Conservation (phyloP, 37 sponge, comb jelly and placozoan species). For the Halichondria panicea region DNA sequence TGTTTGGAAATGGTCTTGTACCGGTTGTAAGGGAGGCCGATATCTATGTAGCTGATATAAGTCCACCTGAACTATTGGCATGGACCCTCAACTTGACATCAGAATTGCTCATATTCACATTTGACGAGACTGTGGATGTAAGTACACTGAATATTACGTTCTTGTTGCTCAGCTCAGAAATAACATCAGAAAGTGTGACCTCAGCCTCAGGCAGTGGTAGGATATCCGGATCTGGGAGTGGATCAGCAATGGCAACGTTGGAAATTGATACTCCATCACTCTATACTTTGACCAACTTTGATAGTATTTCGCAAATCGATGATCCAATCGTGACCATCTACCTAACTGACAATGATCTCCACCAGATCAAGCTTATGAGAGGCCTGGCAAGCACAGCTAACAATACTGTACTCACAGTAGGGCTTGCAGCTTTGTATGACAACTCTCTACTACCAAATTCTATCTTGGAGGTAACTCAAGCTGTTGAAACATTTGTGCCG, state of each 20-base stretch:
- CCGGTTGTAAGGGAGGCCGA: constrained; percentile 43
- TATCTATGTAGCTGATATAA: constrained; percentile 52
- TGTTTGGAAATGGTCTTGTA: constrained; percentile 61
- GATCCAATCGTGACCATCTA: constrained; percentile 49
- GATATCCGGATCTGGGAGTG: constrained; percentile 13
- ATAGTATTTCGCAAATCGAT: constrained; percentile 42
- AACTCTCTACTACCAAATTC: constrained; percentile 67
- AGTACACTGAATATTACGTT: constrained; percentile 59
- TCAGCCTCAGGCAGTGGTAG: neutral
- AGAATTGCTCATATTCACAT: constrained; percentile 76
- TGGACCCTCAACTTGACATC: constrained; percentile 83
- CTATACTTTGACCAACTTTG: constrained; percentile 48
- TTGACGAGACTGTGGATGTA: constrained; percentile 87
- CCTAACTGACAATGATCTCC: constrained; percentile 66
- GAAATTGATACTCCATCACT: neutral
- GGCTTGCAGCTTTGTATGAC: constrained; percentile 55
- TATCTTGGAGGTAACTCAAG: constrained; percentile 16
- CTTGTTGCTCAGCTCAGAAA: constrained; percentile 49
- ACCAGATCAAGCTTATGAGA: constrained; percentile 80
- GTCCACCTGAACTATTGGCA: constrained; percentile 47
- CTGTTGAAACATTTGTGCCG: constrained; percentile 28
- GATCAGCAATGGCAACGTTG: neutral
- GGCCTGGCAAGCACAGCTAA: constrained; percentile 66
- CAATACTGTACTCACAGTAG: constrained; percentile 67
- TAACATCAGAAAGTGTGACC: neutral